These are phyloP conservation scores for Brienomyrus brachyistius DNA, from an alignment of 2,113 vertebrate species.

Conservation along the genomic window DNA sequence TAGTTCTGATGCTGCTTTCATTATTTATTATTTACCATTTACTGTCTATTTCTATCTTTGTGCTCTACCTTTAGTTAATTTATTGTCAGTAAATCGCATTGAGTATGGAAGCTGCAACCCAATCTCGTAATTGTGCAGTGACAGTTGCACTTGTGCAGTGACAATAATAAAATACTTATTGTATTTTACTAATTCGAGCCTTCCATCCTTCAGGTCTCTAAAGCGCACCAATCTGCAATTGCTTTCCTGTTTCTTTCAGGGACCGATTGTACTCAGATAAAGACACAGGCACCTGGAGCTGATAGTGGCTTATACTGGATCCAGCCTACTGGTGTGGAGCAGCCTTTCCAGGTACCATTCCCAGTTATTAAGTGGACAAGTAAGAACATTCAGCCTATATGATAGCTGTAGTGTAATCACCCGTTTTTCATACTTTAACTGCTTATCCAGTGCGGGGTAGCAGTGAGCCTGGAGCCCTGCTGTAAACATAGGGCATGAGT, in stretches of 20 bases:
- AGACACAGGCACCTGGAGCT: constrained; percentile 25
- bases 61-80: not conserved
- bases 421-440: not conserved
- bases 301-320: constrained; percentile 46
- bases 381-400: not conserved
- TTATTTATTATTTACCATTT: not conserved
- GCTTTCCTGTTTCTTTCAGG: constrained; percentile 19
- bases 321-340: constrained; percentile 24
- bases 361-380: not conserved
- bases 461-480: not conserved
- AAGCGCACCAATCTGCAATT: not conserved
- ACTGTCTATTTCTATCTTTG: not conserved
- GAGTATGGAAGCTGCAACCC: not conserved
- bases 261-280: constrained; percentile 49
- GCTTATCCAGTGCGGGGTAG: not conserved
- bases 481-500: not conserved
- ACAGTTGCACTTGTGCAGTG: not conserved
- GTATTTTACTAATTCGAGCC: not conserved
- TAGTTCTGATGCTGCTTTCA: not conserved
- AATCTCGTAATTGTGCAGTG: not conserved
- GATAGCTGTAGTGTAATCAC: not conserved
- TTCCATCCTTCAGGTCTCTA: not conserved
- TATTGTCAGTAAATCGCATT: not conserved
- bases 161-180: not conserved
- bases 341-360: constrained; percentile 39